A percentile compares a stretch with the other conserved stretches of the same genome.
Evolutionary conservation across 2,113 vertebrate species (phyloP).

Genomic region (Colossoma macropomum): DNA sequence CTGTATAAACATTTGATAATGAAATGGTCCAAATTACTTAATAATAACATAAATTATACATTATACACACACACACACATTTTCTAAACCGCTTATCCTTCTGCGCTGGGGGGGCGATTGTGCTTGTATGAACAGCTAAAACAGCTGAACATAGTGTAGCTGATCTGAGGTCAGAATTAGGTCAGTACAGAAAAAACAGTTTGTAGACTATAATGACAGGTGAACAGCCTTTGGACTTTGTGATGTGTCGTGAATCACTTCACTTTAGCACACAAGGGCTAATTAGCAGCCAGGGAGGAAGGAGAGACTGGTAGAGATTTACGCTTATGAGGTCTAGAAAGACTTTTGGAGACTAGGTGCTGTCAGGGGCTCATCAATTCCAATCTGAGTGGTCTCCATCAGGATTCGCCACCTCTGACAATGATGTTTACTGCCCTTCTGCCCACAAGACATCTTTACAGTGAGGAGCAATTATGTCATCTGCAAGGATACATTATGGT

Average conservation of each 20-base stretch:
- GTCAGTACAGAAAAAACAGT: not conserved
- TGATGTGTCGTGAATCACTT: slow-evolving; percentile 38
- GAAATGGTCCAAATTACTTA: too few species aligned
- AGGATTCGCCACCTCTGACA: slow-evolving; percentile 28
- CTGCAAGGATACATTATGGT: slow-evolving; percentile 47
- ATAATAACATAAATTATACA: too few species aligned
- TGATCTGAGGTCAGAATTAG: too few species aligned
- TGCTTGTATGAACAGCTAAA: too few species aligned
- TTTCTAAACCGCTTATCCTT: too few species aligned
- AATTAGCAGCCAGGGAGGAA: slow-evolving; percentile 52
- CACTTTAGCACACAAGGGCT: slow-evolving; percentile 46
- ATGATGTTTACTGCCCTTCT: slow-evolving; percentile 36
- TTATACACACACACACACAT: too few species aligned
- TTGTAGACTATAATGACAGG: not conserved
- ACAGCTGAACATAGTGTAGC: too few species aligned
- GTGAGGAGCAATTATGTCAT: slow-evolving; percentile 45
- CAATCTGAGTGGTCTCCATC: slow-evolving; percentile 47
- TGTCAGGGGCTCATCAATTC: slow-evolving; percentile 56
- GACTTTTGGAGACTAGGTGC: slow-evolving; percentile 46
- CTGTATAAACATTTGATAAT: too few species aligned
- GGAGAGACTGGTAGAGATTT: slow-evolving; percentile 37
- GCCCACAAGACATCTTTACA: slow-evolving; percentile 55
- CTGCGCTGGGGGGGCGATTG: too few species aligned
- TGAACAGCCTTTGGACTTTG: slow-evolving; percentile 3
- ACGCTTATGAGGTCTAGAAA: slow-evolving; percentile 52